A percentile compares a stretch with the other conserved stretches of the same genome.
phyloP scores from a whole-genome alignment of 1,140 invertebrate species.

The Drosophila insularis region DNA sequence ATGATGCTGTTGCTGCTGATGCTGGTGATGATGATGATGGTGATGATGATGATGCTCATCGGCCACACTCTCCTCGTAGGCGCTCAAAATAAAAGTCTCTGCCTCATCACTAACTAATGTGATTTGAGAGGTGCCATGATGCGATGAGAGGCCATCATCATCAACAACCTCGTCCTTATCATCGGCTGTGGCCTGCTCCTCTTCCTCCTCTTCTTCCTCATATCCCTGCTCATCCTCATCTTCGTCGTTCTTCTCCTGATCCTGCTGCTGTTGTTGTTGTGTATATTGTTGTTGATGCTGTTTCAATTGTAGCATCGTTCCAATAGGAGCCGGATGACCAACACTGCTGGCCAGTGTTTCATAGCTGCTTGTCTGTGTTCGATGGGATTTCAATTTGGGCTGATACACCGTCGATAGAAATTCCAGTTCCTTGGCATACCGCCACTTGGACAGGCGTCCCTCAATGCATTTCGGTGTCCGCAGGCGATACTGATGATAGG shows the following conservation, averaged over 20 bases:
- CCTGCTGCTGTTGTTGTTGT: slow-evolving; percentile 30
- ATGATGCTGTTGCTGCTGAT: slow-evolving; percentile 53
- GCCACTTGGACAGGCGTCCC: slow-evolving; percentile 75
- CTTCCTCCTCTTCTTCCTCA: slow-evolving; percentile 25
- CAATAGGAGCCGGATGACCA: slow-evolving; percentile 27
- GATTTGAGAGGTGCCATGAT: slow-evolving; percentile 63
- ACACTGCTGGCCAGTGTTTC: slow-evolving; percentile 13
- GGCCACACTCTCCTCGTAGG: slow-evolving; percentile 75
- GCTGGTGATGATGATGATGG: slow-evolving; percentile 44
- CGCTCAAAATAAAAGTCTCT: slow-evolving; percentile 73
- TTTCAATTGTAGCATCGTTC: slow-evolving; percentile 45
- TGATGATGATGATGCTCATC: slow-evolving; percentile 65
- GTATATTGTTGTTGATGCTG: slow-evolving; percentile 25
- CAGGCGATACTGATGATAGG: slow-evolving; percentile 78
- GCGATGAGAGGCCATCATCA: slow-evolving; percentile 60
- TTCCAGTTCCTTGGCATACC: slow-evolving; percentile 75
- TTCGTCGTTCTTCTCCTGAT: slow-evolving; percentile 22
- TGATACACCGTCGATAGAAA: slow-evolving; percentile 77
- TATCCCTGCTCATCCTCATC: slow-evolving; percentile 31
- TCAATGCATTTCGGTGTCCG: slow-evolving; percentile 77
- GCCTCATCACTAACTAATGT: slow-evolving; percentile 71
- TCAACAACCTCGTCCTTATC: slow-evolving; percentile 54
- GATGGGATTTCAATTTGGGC: slow-evolving; percentile 75
- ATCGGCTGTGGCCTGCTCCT: slow-evolving; percentile 37
- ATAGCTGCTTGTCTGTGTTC: slow-evolving; percentile 35